Evolutionary conservation across 2,888 invertebrate species (phyloP).

Genomic region (Aporophyla lueneburgensis): DNA sequence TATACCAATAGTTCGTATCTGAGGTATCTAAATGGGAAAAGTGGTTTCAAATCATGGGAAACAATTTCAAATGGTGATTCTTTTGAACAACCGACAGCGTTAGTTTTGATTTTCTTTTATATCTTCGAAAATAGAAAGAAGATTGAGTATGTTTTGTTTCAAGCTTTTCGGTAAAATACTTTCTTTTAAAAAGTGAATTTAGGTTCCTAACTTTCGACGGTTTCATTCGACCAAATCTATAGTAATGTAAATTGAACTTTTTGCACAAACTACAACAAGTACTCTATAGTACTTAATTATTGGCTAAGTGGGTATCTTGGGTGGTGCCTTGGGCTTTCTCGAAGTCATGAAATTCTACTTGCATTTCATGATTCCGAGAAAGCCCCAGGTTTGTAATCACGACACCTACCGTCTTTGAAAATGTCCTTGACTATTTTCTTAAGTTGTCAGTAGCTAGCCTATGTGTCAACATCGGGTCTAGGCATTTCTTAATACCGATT

Average conservation of each 20-base stretch:
- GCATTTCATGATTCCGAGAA: no score
- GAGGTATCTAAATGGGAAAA: background rate
- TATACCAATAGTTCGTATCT: background rate
- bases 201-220: background rate
- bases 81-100: background rate
- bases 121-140: background rate
- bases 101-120: no score
- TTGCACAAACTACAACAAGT: background rate
- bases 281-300: background rate
- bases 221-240: background rate
- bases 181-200: background rate
- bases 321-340: no score
- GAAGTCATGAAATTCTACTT: no score
- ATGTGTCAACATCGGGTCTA: background rate
- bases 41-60: background rate
- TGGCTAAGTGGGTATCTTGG: no score
- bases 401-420: background rate
- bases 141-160: background rate
- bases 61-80: background rate
- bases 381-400: background rate
- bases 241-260: background rate
- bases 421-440: conserved; percentile 7
- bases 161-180: background rate
- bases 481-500: background rate
- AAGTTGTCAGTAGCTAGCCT: background rate